These are phyloP conservation scores for Caenorhabditis macrosperma DNA, from an alignment of 2,888 invertebrate species.

Conservation along the genomic window DNA sequence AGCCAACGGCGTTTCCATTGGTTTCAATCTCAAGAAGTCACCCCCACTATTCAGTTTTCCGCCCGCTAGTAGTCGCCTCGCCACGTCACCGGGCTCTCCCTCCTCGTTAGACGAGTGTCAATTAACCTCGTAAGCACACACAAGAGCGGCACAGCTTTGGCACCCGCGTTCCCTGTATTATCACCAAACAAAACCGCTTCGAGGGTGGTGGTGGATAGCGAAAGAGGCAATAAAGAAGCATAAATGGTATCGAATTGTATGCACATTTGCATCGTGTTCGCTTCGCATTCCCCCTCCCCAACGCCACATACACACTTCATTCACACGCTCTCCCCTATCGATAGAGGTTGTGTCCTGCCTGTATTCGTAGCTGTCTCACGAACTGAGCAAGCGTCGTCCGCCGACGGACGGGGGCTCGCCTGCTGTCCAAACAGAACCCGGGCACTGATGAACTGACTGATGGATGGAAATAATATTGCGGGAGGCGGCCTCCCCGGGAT, in stretches of 20 bases:
- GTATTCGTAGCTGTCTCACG: constrained; percentile 50
- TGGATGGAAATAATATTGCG: constrained; percentile 48
- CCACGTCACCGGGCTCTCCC: background rate
- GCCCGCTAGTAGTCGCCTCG: background rate
- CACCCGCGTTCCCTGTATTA: constrained; percentile 13
- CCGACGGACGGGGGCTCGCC: constrained; percentile 15
- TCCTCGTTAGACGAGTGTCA: constrained; percentile 49
- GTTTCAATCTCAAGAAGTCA: constrained; percentile 2
- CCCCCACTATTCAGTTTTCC: background rate
- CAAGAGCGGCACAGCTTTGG: constrained; percentile 11
- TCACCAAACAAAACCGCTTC: constrained; percentile 33
- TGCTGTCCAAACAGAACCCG: constrained; percentile 55
- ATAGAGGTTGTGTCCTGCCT: constrained; percentile 6
- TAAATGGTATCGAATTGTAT: constrained; percentile 22
- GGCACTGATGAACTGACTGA: constrained; percentile 38
- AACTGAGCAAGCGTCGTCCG: constrained; percentile 14
- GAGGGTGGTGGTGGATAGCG: background rate
- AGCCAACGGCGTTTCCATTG: constrained; percentile 7
- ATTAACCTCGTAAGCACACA: constrained; percentile 36
- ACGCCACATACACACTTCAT: too few species aligned
- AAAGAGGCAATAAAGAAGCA: constrained; percentile 28
- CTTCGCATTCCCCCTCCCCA: background rate
- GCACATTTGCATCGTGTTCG: background rate
- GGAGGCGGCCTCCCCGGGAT: constrained; percentile 11
- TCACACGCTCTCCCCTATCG: constrained; percentile 9